phyloP scores from a whole-genome alignment of 2,797 vertebrate species.

The Syncerus caffer region DNA sequence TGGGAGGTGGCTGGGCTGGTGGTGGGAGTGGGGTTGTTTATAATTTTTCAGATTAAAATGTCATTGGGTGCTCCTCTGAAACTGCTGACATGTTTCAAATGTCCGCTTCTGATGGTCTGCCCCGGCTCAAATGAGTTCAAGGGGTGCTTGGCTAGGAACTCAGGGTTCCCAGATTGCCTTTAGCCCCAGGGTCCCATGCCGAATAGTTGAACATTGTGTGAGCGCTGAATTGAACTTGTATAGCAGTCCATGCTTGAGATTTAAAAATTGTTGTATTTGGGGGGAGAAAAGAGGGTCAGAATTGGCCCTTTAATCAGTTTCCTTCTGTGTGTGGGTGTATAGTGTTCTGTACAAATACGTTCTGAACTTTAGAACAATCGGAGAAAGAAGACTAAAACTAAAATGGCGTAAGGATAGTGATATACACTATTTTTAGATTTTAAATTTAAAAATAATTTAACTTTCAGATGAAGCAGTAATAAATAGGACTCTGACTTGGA shows the following conservation, averaged over 20 bases:
- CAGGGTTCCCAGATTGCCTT: neutral
- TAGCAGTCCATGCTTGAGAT: neutral
- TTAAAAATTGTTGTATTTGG: neutral
- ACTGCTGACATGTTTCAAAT: conserved; percentile 67
- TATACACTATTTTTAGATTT: conserved; percentile 1
- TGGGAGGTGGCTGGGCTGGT: conserved; percentile 48
- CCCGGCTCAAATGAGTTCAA: conserved; percentile 22
- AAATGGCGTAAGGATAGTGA: neutral
- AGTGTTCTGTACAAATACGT: neutral
- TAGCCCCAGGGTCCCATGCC: neutral
- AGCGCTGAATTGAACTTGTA: conserved; percentile 19
- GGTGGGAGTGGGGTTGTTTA: conserved; percentile 71
- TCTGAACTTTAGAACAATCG: neutral
- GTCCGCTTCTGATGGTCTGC: conserved; percentile 22
- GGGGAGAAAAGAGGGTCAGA: neutral
- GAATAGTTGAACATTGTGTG: conserved; percentile 41
- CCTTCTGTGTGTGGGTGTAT: neutral
- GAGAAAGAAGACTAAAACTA: conserved; percentile 6
- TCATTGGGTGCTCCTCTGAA: conserved; percentile 63
- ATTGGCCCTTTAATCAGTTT: neutral
- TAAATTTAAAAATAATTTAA: neutral
- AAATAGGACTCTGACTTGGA: neutral
- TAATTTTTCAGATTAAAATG: conserved; percentile 77
- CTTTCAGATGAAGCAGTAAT: neutral
- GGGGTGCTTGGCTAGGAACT: neutral